These are phyloP conservation scores for Cheilosia scutellata DNA, from an alignment of 2,888 invertebrate species.

Conservation along the genomic window DNA sequence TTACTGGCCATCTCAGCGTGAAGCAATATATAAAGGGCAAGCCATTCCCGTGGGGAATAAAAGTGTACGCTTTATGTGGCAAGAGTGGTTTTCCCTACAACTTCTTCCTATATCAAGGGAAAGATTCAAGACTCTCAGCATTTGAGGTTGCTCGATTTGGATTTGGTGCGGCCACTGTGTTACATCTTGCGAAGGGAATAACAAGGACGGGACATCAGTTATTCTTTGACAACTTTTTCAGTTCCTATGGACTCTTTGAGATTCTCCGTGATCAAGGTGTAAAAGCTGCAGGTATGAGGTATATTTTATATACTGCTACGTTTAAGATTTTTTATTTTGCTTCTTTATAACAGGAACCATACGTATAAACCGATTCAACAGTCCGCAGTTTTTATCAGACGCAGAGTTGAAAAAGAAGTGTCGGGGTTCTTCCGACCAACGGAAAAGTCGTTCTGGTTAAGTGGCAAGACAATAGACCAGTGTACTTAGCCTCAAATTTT, in stretches of 20 bases:
- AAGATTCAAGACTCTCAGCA: neutral
- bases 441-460: too few relatives aligned
- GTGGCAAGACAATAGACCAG: too few relatives aligned
- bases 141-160: slow-evolving; percentile 1
- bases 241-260: neutral
- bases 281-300: neutral
- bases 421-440: too few relatives aligned
- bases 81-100: neutral
- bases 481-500: neutral
- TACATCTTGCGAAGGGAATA: neutral
- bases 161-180: neutral
- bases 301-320: neutral
- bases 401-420: too few relatives aligned
- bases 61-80: slow-evolving; percentile 2
- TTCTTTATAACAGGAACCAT: too few relatives aligned
- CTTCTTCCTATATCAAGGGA: slow-evolving; percentile 4
- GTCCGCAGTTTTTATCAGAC: too few relatives aligned
- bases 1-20: neutral
- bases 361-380: too few relatives aligned
- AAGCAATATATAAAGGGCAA: neutral
- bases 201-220: neutral
- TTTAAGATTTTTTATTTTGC: neutral
- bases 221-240: neutral
- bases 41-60: neutral
- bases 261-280: neutral